phyloP scores from a whole-genome alignment of 2,888 invertebrate species.

The Acleris literana region DNA sequence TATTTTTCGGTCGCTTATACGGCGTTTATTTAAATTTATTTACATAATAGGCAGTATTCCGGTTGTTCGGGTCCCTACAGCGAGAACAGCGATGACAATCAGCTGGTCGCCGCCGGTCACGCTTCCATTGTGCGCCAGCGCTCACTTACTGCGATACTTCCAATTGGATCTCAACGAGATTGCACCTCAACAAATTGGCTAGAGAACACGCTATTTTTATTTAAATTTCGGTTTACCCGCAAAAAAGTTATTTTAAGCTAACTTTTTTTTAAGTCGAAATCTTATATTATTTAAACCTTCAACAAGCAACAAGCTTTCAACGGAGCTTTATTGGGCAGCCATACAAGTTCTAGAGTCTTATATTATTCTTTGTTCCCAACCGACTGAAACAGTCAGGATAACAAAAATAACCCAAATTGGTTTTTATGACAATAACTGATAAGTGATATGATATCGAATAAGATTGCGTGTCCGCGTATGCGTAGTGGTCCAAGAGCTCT shows the following conservation, averaged over 20 bases:
- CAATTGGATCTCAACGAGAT: conserved; percentile 25
- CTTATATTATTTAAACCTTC: too few species aligned
- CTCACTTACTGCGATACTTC: conserved; percentile 19
- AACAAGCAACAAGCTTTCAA: too few species aligned
- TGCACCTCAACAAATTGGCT: conserved; percentile 19
- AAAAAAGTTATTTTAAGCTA: neutral
- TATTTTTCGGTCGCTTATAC: conserved; percentile 42
- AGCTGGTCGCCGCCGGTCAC: conserved; percentile 62
- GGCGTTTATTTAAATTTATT: conserved; percentile 56
- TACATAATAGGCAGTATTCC: conserved; percentile 56
- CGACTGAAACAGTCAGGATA: too few species aligned
- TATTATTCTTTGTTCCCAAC: too few species aligned
- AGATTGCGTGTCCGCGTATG: too few species aligned
- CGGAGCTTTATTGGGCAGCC: too few species aligned
- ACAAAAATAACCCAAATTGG: too few species aligned
- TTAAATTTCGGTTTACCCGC: neutral
- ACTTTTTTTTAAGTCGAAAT: neutral
- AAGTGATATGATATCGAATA: too few species aligned
- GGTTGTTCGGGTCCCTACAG: conserved; percentile 53
- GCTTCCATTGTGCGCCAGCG: conserved; percentile 61
- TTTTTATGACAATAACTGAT: too few species aligned
- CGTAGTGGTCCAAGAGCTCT: too few species aligned
- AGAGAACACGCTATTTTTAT: neutral
- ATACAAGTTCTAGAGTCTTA: too few species aligned
- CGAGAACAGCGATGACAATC: conserved; percentile 63